These are phyloP conservation scores for Morinoia aosen DNA, from an alignment of 2,888 invertebrate species.

Conservation along the genomic window DNA sequence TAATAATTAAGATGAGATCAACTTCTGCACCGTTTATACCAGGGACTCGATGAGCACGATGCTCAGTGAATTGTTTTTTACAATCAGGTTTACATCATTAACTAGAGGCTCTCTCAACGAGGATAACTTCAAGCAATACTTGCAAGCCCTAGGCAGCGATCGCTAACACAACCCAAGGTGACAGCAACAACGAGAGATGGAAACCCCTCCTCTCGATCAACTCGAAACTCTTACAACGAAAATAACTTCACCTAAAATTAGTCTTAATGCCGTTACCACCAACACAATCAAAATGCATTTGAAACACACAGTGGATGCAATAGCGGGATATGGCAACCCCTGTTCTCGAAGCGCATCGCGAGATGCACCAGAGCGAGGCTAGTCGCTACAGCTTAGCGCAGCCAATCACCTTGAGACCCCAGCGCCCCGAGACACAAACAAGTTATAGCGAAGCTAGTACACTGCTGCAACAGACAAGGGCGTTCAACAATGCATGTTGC, in stretches of 20 bases:
- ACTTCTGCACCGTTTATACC: background rate
- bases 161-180: too few relatives aligned
- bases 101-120: too few relatives aligned
- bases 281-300: background rate
- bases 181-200: too few relatives aligned
- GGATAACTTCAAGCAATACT: too few relatives aligned
- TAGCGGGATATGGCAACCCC: slow-evolving; percentile 32
- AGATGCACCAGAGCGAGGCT: slow-evolving; percentile 54
- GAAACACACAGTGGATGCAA: background rate
- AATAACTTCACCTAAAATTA: background rate
- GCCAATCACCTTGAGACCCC: slow-evolving; percentile 47
- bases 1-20: background rate
- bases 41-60: too few relatives aligned
- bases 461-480: slow-evolving; percentile 20
- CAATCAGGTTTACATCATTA: background rate
- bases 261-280: background rate
- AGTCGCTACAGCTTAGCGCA: slow-evolving; percentile 6
- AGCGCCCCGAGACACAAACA: background rate
- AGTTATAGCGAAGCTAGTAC: background rate
- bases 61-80: background rate
- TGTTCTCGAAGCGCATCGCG: background rate
- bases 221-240: background rate
- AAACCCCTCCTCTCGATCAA: background rate
- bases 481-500: slow-evolving; percentile 31
- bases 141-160: too few relatives aligned